phyloP scores from a whole-genome alignment of 2,797 vertebrate genomes.

The Micromesistius poutassou region DNA sequence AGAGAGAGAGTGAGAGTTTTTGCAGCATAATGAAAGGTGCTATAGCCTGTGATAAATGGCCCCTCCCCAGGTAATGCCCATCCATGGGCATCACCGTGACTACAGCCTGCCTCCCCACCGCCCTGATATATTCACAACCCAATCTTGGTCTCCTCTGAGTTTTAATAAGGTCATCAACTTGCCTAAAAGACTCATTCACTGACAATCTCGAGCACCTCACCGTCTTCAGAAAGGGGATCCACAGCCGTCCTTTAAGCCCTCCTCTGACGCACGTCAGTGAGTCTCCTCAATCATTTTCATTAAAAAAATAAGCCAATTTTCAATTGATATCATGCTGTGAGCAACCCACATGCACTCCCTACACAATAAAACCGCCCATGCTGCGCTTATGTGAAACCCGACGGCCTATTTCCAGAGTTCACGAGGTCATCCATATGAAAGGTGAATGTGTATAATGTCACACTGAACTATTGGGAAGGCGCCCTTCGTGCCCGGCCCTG shows the following conservation, averaged over 20 bases:
- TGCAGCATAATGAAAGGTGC: conserved; percentile 62
- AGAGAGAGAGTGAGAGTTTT: conserved; percentile 38
- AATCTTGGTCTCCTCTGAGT: conserved; percentile 68
- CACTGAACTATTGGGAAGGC: conserved; percentile 55
- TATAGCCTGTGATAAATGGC: conserved; percentile 62
- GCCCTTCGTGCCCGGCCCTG: conserved; percentile 61
- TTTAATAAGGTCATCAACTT: conserved; percentile 77
- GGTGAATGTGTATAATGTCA: conserved; percentile 37
- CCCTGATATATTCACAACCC: conserved; percentile 70
- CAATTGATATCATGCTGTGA: conserved; percentile 37
- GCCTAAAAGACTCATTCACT: conserved; percentile 69
- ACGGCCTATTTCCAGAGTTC: conserved; percentile 34
- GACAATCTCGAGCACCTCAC: conserved; percentile 58
- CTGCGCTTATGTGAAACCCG: conserved; percentile 21
- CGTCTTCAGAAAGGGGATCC: conserved; percentile 47
- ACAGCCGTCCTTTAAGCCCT: conserved; percentile 46
- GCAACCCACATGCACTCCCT: conserved; percentile 20
- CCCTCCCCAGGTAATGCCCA: conserved; percentile 49
- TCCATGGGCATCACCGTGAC: conserved; percentile 60
- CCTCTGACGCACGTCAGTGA: conserved; percentile 44
- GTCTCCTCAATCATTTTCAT: conserved; percentile 53
- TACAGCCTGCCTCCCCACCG: conserved; percentile 44
- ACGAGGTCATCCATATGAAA: conserved; percentile 25
- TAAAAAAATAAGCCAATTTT: conserved; percentile 42
- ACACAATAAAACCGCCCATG: conserved; percentile 23